These are phyloP conservation scores for Cheilosia vulpina DNA, from an alignment of 2,888 invertebrate genomes.

Conservation along the genomic window DNA sequence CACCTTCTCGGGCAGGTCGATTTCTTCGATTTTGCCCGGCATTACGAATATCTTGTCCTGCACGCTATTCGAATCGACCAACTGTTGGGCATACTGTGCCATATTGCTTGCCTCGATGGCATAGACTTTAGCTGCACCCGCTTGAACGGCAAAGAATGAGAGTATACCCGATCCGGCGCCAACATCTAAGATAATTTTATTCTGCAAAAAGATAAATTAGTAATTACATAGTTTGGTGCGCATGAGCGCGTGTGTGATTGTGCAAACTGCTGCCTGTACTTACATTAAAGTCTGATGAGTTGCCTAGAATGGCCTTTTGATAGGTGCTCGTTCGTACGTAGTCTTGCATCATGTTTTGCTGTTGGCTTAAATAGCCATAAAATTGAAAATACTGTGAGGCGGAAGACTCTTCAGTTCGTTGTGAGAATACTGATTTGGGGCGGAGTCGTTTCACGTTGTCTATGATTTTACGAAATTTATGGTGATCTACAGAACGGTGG, in stretches of 20 bases:
- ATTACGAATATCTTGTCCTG: constrained; percentile 95
- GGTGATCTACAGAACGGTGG: constrained; percentile 78
- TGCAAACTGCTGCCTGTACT: constrained; percentile 60
- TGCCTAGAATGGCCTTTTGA: constrained; percentile 97
- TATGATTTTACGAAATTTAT: constrained; percentile 82
- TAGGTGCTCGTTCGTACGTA: constrained; percentile 99
- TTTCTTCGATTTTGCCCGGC: constrained; percentile 99
- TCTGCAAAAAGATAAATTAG: constrained; percentile 83
- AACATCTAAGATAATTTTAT: constrained; percentile 97
- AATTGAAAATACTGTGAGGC: constrained; percentile 99
- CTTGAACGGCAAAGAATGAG: constrained; percentile 99
- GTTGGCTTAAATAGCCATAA: constrained; percentile 99
- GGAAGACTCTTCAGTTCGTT: constrained; percentile 98
- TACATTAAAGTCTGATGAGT: constrained; percentile 93
- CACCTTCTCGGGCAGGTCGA: constrained; percentile 96
- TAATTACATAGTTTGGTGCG: not conserved
- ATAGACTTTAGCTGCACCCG: constrained; percentile 97
- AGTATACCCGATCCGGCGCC: constrained; percentile 99
- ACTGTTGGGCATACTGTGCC: constrained; percentile 96
- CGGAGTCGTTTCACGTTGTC: constrained; percentile 83
- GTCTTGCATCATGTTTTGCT: constrained; percentile 99
- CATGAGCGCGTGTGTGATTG: no score
- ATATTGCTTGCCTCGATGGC: constrained; percentile 99
- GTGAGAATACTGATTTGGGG: constrained; percentile 93
- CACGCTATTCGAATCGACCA: constrained; percentile 95